Base-by-base conservation (phyloP, 2,797 vertebrate genomes). In the Petrocephalus schoutedeni region DNA sequence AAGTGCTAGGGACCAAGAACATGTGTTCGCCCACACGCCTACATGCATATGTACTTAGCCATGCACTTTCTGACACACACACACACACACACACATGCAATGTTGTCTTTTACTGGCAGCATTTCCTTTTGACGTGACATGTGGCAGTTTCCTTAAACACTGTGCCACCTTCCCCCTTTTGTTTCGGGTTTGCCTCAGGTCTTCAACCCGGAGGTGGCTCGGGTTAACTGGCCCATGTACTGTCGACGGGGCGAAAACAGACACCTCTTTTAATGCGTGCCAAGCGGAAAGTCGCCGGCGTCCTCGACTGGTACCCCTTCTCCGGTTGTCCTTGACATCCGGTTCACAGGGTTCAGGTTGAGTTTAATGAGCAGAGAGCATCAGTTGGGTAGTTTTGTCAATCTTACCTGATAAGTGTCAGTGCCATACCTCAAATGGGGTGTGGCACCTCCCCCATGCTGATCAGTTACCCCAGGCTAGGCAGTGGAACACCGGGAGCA, bases 161-260 rank as follows among this genome's bases (percentile, higher is more conserved):
- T 5, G 10, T 32, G 28, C 53, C 54, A 36, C 23, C 54, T 57
- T 28, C 58, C 4, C 23, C 23, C 84, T 2, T 32, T 57, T 41
- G 45, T 85, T 56, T 57, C 6, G 3, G 51, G 41, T 84, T 84
- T 19, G 28, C 85, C 56, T 54, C 28, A 85, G 84, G 84, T 32
- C 19, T 28, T 57, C 12, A 6, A 58, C 84, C n/a, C 16, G 10
- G 54, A 58, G 21, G 85, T 19, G 4, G 56, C 85, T 61, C 56
- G 32, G 54, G 56, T 58, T 59, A n/a, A n/a, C 57, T 45, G 23
- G 80, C 85, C 3, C 36, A 5, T 59, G 56, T 58, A 36, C 9
- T 86, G 56, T 59, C 41, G 56, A 86, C 53, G 32, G 6, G 85
- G 85, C 56, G n/a, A 56, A 86, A 86, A 86, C 32, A 16, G 85